A percentile compares a stretch with the other conserved stretches of the same genome.
Evolutionary conservation across 1,140 invertebrate genomes (phyloP).

Genomic region (Delia radicum): DNA sequence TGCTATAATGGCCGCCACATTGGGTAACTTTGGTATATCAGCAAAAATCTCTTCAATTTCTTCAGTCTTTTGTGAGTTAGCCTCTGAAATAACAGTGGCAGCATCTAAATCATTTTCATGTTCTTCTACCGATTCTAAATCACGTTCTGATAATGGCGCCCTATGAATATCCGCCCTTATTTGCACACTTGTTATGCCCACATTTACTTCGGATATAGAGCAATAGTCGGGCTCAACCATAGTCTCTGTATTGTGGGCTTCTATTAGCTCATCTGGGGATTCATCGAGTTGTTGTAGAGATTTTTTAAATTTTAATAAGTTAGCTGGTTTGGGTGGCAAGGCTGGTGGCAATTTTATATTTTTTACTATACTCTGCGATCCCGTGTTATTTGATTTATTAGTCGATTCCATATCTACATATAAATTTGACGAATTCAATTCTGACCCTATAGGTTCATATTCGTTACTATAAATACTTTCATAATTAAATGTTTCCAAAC

Average conservation of each 20-base stretch:
- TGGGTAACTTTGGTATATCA: constrained; percentile 60
- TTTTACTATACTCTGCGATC: not conserved
- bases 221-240: constrained; percentile 59
- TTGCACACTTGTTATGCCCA: constrained; percentile 41
- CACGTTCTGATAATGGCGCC: constrained; percentile 38
- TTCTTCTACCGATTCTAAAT: constrained; percentile 10
- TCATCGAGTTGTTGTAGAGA: constrained; percentile 41
- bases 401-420: constrained; percentile 58
- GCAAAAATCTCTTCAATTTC: constrained; percentile 55
- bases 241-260: constrained; percentile 22
- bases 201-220: constrained; percentile 59
- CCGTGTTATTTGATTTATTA: not conserved
- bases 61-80: constrained; percentile 45
- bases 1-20: constrained; percentile 60
- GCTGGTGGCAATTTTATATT: constrained; percentile 55
- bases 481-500: constrained; percentile 40
- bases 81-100: constrained; percentile 26
- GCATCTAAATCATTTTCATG: constrained; percentile 29
- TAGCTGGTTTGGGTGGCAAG: constrained; percentile 65
- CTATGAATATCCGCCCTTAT: constrained; percentile 50
- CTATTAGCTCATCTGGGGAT: constrained; percentile 31
- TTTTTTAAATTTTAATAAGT: constrained; percentile 55
- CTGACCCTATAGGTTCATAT: constrained; percentile 59
- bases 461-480: constrained; percentile 61
- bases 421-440: constrained; percentile 46